Base-by-base conservation (phyloP, 2,797 vertebrate genomes). In the Apogon hyalosoma region DNA sequence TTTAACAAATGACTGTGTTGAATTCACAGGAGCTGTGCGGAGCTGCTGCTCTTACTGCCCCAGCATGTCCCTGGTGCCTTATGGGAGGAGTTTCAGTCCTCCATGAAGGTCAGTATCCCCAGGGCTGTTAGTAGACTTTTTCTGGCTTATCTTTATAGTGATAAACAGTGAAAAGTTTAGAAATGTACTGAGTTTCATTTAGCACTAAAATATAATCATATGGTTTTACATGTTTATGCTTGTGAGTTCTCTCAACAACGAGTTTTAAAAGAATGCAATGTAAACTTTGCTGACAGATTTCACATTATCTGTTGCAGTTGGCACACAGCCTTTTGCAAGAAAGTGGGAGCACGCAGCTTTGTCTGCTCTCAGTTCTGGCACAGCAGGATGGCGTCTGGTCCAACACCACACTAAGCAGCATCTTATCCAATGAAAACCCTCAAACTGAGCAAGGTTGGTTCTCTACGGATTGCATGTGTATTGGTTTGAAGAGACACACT, bases 31-130 rank as follows among this genome's bases (percentile, higher is more conserved):
- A 99, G 96, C 94, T 99, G 97, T 94, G 95, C 95, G 88, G 97
- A 99, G 93, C 96, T 99, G 92, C 90, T 99, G 59, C 91, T 99
- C 58, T 96, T 96, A 88, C 89, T 98, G 88, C 96, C 96, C 87
- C 93, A 96, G 92, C 94, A 96, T 80, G 93, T 99, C 88, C 95
- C 97, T 89, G 93, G 95, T 94, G 95, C 93, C 92, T 96, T 97
- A 85, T 99, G 98, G 98, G 93, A 96, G 90, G 95, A 97, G 85
- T 98, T 99, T 91, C 96, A 97, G 91, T 93, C 96, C 89, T 96
- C 97, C 84, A 96, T 98, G 79, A 95, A 97, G 96, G 98, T 98
- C 89, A 95, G 95, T 88, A 69, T 84, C 61, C 38, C 28, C 11
- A 33, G 13, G 70, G 68, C 60, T 78, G 63, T 72, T 60, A 3